Base-by-base conservation (phyloP, 2,797 vertebrate genomes). In the Lemur catta region DNA sequence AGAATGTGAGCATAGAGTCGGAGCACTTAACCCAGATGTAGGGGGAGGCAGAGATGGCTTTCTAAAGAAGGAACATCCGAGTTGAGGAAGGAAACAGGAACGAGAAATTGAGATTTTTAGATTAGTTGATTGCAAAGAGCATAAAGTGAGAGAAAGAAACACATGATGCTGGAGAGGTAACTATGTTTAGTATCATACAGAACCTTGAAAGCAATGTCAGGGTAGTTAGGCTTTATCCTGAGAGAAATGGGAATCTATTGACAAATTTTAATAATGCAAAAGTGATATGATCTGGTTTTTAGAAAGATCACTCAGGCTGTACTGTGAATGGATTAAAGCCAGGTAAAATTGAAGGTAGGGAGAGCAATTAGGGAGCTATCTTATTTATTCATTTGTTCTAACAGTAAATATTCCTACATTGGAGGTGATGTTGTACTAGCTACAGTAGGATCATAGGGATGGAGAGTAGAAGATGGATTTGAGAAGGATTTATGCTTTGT, bases 211-310 rank as follows among this genome's bases (percentile, higher is more conserved):
- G 38, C 41, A 79, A 6, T 67, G 61, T 63, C 50, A 50, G 17
- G 15, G 26, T n/a, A 63, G 17, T 81, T 91, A 59, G 50, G 18
- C 35, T 84, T 84, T 63, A 63, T 94, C 33, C 35, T 80, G 74
- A 84, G 14, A 55, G 48, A 33, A 89, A 46, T 74, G 24, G 80
- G 61, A 50, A 84, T 18, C 43, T 69, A 35, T 43, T 33, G 35
- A 43, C 91, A 74, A n/a, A 69, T 88, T 93, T 96, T 71, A 91
- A 38, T 63, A 26, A 61, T 95, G 65, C 63, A 95, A 84, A 90
- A 55, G 6, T 41, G 18, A 48, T 82, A 59, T 67, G 10, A 61
- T 92, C 28, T 50, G 26, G 17, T 85, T 93, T 74, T 92, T 55
- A 84, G 89, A 52, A 67, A 61, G 13, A 79, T 67, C 22, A 63